These are phyloP conservation scores for Pollicipes pollicipes DNA, from an alignment of 1,140 invertebrate species.

Conservation along the genomic window DNA sequence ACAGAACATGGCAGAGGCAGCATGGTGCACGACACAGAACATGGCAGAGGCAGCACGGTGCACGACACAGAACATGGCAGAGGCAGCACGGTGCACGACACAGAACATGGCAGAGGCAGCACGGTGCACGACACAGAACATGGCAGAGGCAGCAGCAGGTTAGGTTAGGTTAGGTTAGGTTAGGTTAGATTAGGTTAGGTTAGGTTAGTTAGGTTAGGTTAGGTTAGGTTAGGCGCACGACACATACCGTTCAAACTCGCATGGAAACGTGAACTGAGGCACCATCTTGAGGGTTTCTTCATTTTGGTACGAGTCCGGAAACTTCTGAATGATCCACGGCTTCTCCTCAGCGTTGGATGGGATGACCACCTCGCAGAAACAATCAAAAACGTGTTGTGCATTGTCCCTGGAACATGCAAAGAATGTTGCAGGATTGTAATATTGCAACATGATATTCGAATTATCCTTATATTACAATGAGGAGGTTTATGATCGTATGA, in stretches of 20 bases:
- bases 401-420: slow-evolving; percentile 44
- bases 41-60: no score
- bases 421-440: no score
- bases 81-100: no score
- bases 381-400: slow-evolving; percentile 59
- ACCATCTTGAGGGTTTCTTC: slow-evolving; percentile 57
- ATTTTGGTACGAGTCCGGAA: slow-evolving; percentile 51
- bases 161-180: neutral
- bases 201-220: slow-evolving; percentile 7
- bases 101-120: no score
- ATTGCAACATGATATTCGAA: no score
- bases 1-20: no score
- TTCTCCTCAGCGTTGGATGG: slow-evolving; percentile 35
- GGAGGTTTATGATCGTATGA: no score
- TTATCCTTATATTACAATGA: no score
- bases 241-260: slow-evolving; percentile 58
- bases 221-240: neutral
- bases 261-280: slow-evolving; percentile 69
- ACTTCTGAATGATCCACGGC: slow-evolving; percentile 56
- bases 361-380: slow-evolving; percentile 60
- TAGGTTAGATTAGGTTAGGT: slow-evolving; percentile 5
- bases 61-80: no score
- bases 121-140: no score
- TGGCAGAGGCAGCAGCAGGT: no score
- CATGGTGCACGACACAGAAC: no score